Evolutionary conservation across 2,888 invertebrate genomes (phyloP), one percentile per base, ranked within the genome.

Genomic region (Phyllotreta striolata): DNA sequence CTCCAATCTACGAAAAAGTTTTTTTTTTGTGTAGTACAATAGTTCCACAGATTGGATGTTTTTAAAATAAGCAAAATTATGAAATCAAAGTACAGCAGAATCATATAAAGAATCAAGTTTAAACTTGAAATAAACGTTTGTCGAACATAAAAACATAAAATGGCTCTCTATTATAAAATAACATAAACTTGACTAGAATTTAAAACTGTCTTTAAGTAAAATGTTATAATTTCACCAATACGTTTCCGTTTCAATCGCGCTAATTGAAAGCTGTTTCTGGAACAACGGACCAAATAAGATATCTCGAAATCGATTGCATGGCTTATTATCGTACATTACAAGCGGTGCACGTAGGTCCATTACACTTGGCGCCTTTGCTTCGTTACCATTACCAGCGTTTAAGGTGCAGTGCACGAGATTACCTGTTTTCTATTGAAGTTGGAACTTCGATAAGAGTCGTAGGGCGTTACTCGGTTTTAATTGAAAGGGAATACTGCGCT

Each of bases 391-490:
- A 51, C 37, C 51, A 34, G 3, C 38, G 37, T 51, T 51, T 51
- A 35, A 51, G 14, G 51, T 51, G 51, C 51, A 51, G 37, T 37
- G 51, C 51, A 51, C 37, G 37, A 37, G 51, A 51, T 51, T 51
- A 37, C 35, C 37, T 51, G 37, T 51, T 51, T 51, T 51, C 51
- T 51, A 51, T 51, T 51, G 51, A 51, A 51, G 35, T 9, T 51
- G 8, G 37, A 51, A 37, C 37, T 51, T 35, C 51, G 51, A 51
- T 51, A 51, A 51, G 51, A 10, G 51, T 51, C 51, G 37, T 51
- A 51, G 51, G 37, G 37, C 37, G 51, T 51, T 51, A 51, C 37
- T 37, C 10, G 9, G n/a, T 51, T 51, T 51, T 51, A 51, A 51
- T 51, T 51, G 51, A 51, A 51, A 35, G 51, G 37, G 51, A 35